These are phyloP conservation scores for Siniperca scherzeri DNA, from an alignment of 2,797 vertebrate species.

Conservation along the genomic window DNA sequence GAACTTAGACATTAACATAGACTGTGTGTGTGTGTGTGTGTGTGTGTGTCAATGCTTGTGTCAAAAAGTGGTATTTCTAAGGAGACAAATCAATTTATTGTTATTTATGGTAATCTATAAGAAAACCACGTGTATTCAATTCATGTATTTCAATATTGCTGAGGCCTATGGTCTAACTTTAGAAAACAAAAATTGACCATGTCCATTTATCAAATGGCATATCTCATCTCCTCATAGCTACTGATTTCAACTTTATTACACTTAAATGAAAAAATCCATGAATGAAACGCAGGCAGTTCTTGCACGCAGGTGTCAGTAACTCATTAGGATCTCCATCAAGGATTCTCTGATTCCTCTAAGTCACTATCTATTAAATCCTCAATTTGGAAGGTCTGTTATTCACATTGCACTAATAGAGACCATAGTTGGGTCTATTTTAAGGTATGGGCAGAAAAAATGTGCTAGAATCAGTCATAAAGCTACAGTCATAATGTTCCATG, in stretches of 20 bases:
- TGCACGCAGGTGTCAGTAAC: background rate
- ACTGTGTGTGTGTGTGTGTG: background rate
- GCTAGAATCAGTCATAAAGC: background rate
- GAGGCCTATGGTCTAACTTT: background rate
- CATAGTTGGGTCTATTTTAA: constrained; percentile 1
- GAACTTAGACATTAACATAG: background rate
- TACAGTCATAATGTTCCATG: constrained; percentile 13
- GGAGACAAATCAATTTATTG: constrained; percentile 2
- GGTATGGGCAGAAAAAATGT: background rate
- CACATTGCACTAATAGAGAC: constrained; percentile 11
- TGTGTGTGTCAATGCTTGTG: background rate
- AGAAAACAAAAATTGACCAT: background rate
- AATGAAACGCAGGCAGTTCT: background rate
- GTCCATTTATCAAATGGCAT: background rate
- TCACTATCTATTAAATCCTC: background rate
- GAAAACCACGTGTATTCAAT: background rate
- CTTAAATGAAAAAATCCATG: constrained; percentile 12
- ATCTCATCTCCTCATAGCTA: constrained; percentile 4
- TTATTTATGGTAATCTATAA: background rate
- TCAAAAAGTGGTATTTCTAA: background rate
- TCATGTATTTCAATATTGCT: background rate
- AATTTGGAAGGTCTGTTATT: background rate
- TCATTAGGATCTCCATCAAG: background rate
- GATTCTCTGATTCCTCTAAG: background rate
- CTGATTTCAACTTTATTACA: constrained; percentile 25